Conservation (phyloP, 2,113 vertebrate genomes). For the Eulemur macaco region DNA sequence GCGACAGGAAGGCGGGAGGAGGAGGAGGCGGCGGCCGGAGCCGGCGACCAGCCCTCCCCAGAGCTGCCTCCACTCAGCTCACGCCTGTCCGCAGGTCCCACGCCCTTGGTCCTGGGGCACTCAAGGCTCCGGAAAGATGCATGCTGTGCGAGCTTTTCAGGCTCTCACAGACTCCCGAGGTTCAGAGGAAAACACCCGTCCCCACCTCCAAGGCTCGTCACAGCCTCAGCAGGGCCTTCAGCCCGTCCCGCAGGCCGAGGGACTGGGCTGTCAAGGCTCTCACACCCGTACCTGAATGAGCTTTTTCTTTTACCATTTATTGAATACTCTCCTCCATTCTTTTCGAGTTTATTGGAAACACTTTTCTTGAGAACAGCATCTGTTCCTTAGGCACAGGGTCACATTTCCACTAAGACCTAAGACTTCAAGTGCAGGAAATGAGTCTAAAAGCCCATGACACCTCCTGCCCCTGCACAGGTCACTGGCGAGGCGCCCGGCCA, state of each 20-base stretch:
- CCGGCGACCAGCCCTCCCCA: neutral
- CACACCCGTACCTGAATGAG: fast-evolving
- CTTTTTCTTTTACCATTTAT: too few species aligned
- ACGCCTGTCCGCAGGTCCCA: too few species aligned
- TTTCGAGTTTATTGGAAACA: neutral
- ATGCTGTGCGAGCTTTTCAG: neutral
- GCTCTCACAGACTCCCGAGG: neutral
- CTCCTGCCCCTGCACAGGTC: fast-evolving
- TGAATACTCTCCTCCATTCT: neutral
- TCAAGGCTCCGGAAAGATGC: neutral
- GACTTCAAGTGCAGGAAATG: neutral
- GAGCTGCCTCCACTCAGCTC: neutral
- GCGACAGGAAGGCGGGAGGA: neutral
- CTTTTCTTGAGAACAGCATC: neutral
- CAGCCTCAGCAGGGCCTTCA: too few species aligned
- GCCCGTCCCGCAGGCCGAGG: neutral
- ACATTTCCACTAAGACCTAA: neutral
- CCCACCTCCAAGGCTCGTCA: neutral
- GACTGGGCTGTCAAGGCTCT: too few species aligned
- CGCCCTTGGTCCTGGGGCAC: fast-evolving
- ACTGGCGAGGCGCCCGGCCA: too few species aligned
- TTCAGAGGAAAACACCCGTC: neutral
- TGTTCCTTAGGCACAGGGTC: neutral
- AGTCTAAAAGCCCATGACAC: neutral
- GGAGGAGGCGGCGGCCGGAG: too few species aligned